phyloP scores from a whole-genome alignment of 1,140 invertebrate species.

The Ceratitis capitata region DNA sequence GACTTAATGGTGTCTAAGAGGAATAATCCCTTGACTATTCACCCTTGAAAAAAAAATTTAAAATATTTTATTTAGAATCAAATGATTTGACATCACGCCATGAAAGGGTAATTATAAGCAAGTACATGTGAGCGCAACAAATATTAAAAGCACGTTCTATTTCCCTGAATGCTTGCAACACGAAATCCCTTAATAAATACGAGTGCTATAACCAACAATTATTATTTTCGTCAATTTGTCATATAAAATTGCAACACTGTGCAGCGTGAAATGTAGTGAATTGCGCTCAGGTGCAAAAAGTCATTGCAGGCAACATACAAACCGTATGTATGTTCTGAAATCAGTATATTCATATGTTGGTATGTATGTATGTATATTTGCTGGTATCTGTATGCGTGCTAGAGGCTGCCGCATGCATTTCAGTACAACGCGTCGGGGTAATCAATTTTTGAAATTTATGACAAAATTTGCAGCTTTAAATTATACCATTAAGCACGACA shows the following conservation, averaged over 20 bases:
- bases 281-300: slow-evolving; percentile 3
- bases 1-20: too few species aligned
- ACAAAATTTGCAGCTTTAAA: slow-evolving; percentile 66
- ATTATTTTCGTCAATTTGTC: background rate
- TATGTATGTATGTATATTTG: background rate
- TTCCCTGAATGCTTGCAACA: too few species aligned
- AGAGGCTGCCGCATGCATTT: slow-evolving; percentile 33
- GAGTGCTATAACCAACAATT: too few species aligned
- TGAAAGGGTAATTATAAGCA: too few species aligned
- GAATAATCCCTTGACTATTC: too few species aligned
- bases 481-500: slow-evolving; percentile 66
- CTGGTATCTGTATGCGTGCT: background rate
- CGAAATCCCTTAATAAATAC: too few species aligned
- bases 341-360: background rate
- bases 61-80: too few species aligned
- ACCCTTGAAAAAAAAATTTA: too few species aligned
- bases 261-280: background rate
- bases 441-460: slow-evolving; percentile 64
- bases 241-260: background rate
- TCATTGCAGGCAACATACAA: background rate
- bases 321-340: background rate
- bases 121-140: too few species aligned
- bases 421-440: slow-evolving; percentile 36
- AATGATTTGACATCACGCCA: too few species aligned
- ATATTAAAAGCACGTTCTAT: too few species aligned